Evolutionary conservation across 2,113 vertebrate species (phyloP).

Genomic region (Petrocephalus microphthalmus): DNA sequence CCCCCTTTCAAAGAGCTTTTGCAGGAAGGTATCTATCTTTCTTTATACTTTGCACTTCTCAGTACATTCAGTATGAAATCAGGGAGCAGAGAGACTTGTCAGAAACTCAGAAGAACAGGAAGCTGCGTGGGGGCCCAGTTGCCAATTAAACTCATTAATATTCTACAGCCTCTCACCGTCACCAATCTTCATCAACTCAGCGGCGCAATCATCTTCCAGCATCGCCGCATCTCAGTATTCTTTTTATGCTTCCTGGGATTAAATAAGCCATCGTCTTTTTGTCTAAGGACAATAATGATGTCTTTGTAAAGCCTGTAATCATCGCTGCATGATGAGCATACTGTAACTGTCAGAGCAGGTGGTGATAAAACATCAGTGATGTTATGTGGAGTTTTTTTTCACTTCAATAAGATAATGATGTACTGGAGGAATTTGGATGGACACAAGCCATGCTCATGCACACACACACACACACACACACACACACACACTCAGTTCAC

Average conservation of each 20-base stretch:
- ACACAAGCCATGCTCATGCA: not conserved
- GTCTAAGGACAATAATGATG: not conserved
- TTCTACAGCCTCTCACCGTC: not conserved
- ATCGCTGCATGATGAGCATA: not conserved
- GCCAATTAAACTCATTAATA: constrained; percentile 6
- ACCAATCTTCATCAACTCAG: not conserved
- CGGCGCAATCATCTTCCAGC: not conserved
- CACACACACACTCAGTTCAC: not conserved
- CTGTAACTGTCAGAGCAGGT: not conserved
- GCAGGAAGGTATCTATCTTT: not conserved
- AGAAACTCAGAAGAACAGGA: not conserved
- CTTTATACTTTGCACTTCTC: not conserved
- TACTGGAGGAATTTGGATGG: not conserved
- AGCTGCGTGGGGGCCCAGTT: not conserved
- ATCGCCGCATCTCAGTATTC: not conserved
- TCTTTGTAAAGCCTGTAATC: not conserved
- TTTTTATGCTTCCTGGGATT: not conserved
- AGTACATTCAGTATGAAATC: not conserved
- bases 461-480: too few species aligned
- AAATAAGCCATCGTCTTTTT: not conserved
- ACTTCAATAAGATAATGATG: not conserved
- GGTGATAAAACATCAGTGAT: not conserved
- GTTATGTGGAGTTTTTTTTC: not conserved
- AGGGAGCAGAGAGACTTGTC: not conserved
- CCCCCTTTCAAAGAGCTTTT: not conserved